These are phyloP conservation scores for Salvelinus namaycush DNA, from an alignment of 2,113 vertebrate genomes.

Conservation along the genomic window DNA sequence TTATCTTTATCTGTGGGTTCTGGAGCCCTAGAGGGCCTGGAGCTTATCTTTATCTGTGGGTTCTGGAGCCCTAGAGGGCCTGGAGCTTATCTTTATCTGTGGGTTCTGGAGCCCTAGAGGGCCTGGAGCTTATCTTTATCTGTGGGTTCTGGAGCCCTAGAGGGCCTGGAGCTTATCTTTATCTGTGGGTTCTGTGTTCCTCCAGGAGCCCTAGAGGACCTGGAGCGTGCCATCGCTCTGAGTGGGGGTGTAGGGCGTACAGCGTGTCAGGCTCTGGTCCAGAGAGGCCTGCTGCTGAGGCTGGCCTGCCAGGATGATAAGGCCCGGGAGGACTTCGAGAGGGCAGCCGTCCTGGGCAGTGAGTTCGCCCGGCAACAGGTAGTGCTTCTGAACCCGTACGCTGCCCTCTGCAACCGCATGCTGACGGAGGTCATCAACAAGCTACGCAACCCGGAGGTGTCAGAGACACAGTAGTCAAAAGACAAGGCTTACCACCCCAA, in stretches of 20 bases:
- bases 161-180: no score
- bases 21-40: no score
- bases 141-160: no score
- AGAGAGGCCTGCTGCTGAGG: conserved; percentile 84
- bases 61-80: no score
- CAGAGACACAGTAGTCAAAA: conserved; percentile 34
- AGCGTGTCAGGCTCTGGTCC: conserved; percentile 86
- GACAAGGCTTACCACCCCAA: background rate
- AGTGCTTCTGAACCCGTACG: conserved; percentile 87
- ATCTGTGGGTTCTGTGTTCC: conserved; percentile 1
- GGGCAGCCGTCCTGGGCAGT: conserved; percentile 84
- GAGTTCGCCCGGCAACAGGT: conserved; percentile 86
- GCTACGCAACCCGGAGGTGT: conserved; percentile 69
- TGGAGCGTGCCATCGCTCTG: conserved; percentile 80
- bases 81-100: no score
- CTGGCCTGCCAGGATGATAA: conserved; percentile 73
- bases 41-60: no score
- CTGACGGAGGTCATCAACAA: conserved; percentile 82
- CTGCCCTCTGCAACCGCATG: conserved; percentile 96
- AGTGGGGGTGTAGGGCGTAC: conserved; percentile 73
- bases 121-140: no score
- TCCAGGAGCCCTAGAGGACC: conserved; percentile 84
- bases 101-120: no score
- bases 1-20: no score
- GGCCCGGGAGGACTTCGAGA: conserved; percentile 79